These are phyloP conservation scores for Acrobasis suavella DNA, from an alignment of 2,888 invertebrate genomes.

Conservation along the genomic window DNA sequence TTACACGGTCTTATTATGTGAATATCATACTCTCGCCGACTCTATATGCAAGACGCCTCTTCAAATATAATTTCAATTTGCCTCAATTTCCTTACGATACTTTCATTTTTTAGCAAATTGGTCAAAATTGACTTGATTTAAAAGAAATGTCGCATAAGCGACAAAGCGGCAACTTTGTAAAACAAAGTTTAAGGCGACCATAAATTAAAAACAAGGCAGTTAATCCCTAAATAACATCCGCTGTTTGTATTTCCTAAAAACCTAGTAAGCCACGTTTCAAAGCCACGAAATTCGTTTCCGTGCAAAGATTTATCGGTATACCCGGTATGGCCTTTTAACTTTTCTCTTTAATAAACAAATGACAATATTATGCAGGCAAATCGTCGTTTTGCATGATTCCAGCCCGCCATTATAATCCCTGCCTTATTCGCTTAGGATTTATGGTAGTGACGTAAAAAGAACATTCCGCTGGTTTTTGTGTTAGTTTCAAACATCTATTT, in stretches of 20 bases:
- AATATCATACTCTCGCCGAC: too few species aligned
- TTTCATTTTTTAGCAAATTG: too few species aligned
- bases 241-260: conserved; percentile 3
- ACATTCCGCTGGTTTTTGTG: conserved; percentile 15
- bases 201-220: not conserved
- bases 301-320: conserved; percentile 17
- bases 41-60: too few species aligned
- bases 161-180: too few species aligned
- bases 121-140: too few species aligned
- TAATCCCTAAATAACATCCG: not conserved
- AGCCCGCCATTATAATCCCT: conserved; percentile 35
- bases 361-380: conserved; percentile 37
- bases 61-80: too few species aligned
- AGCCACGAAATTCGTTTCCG: conserved; percentile 8
- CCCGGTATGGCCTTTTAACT: conserved; percentile 21
- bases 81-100: too few species aligned
- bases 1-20: too few species aligned
- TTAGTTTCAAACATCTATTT: conserved; percentile 1
- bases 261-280: conserved; percentile 3
- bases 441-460: conserved; percentile 17
- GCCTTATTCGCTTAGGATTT: conserved; percentile 16
- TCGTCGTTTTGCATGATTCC: conserved; percentile 44
- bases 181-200: not conserved
- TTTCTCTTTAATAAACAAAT: conserved; percentile 28
- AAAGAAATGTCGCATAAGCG: too few species aligned